Conservation (phyloP, 1,140 invertebrate species). For the Microvelia longipes region DNA sequence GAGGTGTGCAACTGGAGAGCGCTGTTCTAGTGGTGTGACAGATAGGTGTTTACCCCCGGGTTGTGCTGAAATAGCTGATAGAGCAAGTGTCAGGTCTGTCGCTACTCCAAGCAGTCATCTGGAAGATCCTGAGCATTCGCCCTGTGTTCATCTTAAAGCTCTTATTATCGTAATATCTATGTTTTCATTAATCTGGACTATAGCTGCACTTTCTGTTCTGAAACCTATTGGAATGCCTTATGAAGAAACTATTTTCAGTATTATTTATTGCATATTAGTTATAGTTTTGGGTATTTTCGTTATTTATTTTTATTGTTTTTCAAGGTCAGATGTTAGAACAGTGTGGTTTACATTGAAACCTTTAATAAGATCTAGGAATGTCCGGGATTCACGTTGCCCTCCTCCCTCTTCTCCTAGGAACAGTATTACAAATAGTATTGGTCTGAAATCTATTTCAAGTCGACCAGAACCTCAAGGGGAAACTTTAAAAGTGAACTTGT, state of each 20-base stretch:
- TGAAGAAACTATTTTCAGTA: conserved; percentile 61
- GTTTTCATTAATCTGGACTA: conserved; percentile 58
- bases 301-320: conserved; percentile 69
- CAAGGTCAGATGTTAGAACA: conserved; percentile 59
- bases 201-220: conserved; percentile 48
- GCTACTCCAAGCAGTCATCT: conserved; percentile 50
- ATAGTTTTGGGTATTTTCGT: conserved; percentile 64
- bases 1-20: background rate
- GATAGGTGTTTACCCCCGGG: conserved; percentile 13
- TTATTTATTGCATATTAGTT: conserved; percentile 53
- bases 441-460: conserved; percentile 29
- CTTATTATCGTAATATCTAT: conserved; percentile 60
- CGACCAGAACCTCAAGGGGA: conserved; percentile 26
- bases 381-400: conserved; percentile 13
- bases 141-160: conserved; percentile 62
- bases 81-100: conserved; percentile 43
- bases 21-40: background rate
- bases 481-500: conserved; percentile 41
- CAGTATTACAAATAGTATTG: conserved; percentile 26
- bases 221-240: conserved; percentile 47
- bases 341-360: conserved; percentile 47
- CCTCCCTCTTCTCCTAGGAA: conserved; percentile 16
- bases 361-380: conserved; percentile 17
- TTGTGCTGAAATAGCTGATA: conserved; percentile 25
- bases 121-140: conserved; percentile 65